These are phyloP conservation scores for Serranus cabrilla DNA, from an alignment of 2,797 vertebrate species.

Conservation along the genomic window DNA sequence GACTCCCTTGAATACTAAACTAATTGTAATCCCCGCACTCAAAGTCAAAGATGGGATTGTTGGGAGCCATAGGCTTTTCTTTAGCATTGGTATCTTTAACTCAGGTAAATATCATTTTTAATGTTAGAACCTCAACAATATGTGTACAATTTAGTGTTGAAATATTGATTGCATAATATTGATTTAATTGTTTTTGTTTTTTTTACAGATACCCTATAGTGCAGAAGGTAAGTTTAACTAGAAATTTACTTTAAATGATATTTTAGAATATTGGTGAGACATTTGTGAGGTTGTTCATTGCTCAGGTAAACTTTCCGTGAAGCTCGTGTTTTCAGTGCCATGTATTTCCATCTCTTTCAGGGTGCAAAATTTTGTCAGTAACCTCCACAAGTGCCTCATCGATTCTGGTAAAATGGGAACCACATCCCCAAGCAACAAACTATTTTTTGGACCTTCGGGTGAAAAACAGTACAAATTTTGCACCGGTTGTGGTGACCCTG, in stretches of 20 bases:
- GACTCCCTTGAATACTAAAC: constrained; percentile 77
- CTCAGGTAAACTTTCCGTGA: neutral
- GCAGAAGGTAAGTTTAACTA: constrained; percentile 77
- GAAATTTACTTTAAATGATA: neutral
- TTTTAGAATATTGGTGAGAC: neutral
- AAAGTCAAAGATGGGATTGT: constrained; percentile 84
- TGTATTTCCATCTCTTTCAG: constrained; percentile 67
- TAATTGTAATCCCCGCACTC: constrained; percentile 77
- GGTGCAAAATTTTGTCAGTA: constrained; percentile 77
- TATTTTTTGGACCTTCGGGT: constrained; percentile 86
- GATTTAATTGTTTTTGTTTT: constrained; percentile 35
- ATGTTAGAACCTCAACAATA: neutral
- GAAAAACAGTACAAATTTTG: constrained; percentile 65
- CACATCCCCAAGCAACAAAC: constrained; percentile 62
- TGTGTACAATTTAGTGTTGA: neutral
- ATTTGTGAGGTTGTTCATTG: neutral
- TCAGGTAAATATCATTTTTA: constrained; percentile 77
- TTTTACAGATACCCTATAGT: constrained; percentile 78
- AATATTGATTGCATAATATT: constrained; percentile 3
- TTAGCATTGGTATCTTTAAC: constrained; percentile 78
- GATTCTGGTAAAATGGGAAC: constrained; percentile 81
- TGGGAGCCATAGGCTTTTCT: constrained; percentile 80
- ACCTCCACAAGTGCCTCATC: constrained; percentile 72
- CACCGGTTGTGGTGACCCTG: constrained; percentile 72
- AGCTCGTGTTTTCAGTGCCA: neutral